Conservation (phyloP, 2,888 invertebrate genomes). For the Sepiola atlantica region DNA sequence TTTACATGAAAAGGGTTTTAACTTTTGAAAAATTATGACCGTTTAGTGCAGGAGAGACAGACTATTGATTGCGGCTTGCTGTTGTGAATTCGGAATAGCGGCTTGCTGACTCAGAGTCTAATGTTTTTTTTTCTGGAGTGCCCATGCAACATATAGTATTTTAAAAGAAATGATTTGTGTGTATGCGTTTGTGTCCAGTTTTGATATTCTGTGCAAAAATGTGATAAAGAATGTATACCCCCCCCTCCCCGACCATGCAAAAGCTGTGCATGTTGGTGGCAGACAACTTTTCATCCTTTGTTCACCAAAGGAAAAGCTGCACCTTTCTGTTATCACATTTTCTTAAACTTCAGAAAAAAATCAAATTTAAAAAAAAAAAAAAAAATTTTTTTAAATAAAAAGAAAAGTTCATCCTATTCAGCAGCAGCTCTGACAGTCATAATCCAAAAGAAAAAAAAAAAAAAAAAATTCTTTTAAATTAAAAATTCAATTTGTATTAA, state of each 20-base stretch:
- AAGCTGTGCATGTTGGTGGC: background rate
- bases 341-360: background rate
- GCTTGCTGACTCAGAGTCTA: too few species aligned
- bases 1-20: too few species aligned
- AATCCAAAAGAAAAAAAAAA: background rate
- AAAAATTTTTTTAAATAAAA: too few species aligned
- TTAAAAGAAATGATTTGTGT: background rate
- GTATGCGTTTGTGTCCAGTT: background rate
- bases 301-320: background rate
- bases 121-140: too few species aligned
- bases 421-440: background rate
- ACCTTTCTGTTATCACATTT: background rate
- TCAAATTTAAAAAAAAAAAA: too few species aligned
- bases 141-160: background rate
- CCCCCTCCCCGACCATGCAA: background rate
- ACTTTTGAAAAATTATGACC: too few species aligned
- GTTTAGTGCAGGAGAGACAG: too few species aligned
- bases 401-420: background rate
- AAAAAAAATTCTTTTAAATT: too few species aligned
- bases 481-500: background rate
- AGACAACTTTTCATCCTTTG: background rate
- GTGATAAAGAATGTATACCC: background rate
- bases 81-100: too few species aligned
- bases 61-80: too few species aligned
- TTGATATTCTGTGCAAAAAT: background rate